Evolutionary conservation across 2,113 vertebrate species (phyloP).

Genomic region (Aldabrachelys gigantea): DNA sequence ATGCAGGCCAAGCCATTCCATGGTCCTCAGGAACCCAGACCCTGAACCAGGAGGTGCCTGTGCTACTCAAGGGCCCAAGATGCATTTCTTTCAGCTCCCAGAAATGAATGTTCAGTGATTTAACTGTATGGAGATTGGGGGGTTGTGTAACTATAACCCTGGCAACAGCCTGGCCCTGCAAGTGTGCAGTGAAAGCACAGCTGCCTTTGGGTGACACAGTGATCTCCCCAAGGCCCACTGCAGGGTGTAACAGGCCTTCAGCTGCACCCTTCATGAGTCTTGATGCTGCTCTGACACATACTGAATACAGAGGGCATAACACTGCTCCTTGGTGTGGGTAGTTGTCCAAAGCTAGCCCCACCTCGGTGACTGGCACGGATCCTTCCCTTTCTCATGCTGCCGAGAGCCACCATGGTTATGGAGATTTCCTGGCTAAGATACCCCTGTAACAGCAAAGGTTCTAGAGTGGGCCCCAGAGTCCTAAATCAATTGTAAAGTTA

Average conservation of each 20-base stretch:
- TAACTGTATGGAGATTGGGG: background rate
- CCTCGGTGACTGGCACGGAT: background rate
- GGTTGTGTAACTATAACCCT: background rate
- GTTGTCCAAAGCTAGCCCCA: background rate
- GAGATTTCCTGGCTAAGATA: background rate
- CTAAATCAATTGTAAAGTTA: background rate
- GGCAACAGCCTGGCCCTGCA: background rate
- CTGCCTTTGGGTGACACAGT: background rate
- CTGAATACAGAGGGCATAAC: background rate
- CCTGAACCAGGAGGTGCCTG: too few relatives aligned
- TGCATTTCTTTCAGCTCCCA: background rate
- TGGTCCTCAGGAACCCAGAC: too few relatives aligned
- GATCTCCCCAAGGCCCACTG: too few relatives aligned
- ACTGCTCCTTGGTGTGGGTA: background rate
- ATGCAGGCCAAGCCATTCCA: background rate
- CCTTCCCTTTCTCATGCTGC: background rate
- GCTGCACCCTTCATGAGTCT: too few relatives aligned
- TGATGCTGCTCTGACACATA: too few relatives aligned
- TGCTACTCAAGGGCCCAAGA: too few relatives aligned
- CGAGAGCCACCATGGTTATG: background rate
- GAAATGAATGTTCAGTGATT: background rate
- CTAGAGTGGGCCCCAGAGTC: background rate
- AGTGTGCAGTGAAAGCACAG: background rate
- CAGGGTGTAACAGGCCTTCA: background rate
- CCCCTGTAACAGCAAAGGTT: background rate